A percentile compares a stretch with the other conserved stretches of the same genome.
Evolutionary conservation across 2,113 vertebrate species (phyloP).

Genomic region (Geococcyx californianus): DNA sequence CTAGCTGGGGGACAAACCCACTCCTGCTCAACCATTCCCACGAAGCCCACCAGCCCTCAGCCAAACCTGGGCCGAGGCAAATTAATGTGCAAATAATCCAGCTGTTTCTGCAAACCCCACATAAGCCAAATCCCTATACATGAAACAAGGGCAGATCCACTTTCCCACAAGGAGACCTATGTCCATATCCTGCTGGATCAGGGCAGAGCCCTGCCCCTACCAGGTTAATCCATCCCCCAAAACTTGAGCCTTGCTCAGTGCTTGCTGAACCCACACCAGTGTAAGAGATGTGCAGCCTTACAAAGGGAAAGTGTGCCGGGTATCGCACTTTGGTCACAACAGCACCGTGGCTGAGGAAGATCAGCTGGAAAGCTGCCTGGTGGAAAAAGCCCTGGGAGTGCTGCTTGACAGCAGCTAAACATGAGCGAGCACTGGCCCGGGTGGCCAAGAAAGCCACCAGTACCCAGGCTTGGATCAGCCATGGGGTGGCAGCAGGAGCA

Average conservation of each 20-base stretch:
- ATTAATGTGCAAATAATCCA: background rate
- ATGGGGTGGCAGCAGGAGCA: too few species aligned
- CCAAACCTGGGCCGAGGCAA: background rate
- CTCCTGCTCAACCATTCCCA: background rate
- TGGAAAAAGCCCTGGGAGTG: too few species aligned
- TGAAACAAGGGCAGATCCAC: background rate
- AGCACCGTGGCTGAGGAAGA: too few species aligned
- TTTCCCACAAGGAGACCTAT: background rate
- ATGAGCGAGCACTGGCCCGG: too few species aligned
- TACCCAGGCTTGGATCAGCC: too few species aligned
- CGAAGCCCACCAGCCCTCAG: background rate
- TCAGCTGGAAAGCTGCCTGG: too few species aligned
- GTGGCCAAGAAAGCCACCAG: too few species aligned
- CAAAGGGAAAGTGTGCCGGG: background rate
- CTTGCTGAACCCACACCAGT: background rate
- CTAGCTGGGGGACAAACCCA: background rate
- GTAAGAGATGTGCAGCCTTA: background rate
- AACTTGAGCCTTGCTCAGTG: background rate
- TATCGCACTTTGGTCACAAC: too few species aligned
- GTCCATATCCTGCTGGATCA: background rate
- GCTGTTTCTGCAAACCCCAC: background rate
- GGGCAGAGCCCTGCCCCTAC: background rate
- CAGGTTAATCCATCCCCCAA: background rate
- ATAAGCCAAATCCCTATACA: background rate
- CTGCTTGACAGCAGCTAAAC: too few species aligned